Percentiles rank a stretch among this genome's conserved stretches.
These are phyloP conservation scores for Hydropsyche tenuis DNA, from an alignment of 1,140 invertebrate species.

Conservation along the genomic window DNA sequence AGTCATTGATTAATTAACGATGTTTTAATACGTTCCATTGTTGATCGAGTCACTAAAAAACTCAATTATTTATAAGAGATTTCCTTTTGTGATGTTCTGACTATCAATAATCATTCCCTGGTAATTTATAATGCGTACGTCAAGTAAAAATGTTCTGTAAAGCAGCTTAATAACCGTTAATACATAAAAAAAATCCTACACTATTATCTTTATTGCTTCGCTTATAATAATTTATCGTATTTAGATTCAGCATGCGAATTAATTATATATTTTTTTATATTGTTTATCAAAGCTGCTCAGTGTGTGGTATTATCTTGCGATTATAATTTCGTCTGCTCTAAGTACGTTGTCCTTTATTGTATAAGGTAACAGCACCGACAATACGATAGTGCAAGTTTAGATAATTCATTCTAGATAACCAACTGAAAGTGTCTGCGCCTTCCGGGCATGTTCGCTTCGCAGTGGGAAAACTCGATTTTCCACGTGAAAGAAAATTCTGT, in stretches of 20 bases:
- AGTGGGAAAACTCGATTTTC: conserved; percentile 3
- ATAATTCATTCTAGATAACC: conserved; percentile 27
- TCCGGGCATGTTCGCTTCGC: background rate
- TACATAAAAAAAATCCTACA: background rate
- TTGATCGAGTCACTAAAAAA: background rate
- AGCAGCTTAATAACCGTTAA: background rate
- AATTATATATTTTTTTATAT: too few species aligned
- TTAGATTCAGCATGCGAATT: too few species aligned
- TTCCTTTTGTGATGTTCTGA: conserved; percentile 9
- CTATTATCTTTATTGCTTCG: background rate
- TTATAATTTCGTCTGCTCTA: background rate
- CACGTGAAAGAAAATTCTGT: background rate
- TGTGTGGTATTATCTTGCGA: background rate
- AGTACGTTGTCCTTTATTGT: background rate
- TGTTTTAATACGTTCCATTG: conserved; percentile 6
- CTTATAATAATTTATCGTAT: too few species aligned
- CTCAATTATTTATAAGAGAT: background rate
- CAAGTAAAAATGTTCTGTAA: conserved; percentile 6
- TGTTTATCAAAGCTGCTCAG: too few species aligned
- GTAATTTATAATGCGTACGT: conserved; percentile 7
- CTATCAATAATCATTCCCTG: conserved; percentile 13
- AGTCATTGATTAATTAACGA: conserved; percentile 18
- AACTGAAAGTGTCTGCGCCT: background rate
- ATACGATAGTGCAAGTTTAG: conserved; percentile 10
- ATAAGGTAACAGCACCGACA: background rate